phyloP scores from a whole-genome alignment of 2,888 invertebrate genomes.

The Drepanosiphum platanoidis region DNA sequence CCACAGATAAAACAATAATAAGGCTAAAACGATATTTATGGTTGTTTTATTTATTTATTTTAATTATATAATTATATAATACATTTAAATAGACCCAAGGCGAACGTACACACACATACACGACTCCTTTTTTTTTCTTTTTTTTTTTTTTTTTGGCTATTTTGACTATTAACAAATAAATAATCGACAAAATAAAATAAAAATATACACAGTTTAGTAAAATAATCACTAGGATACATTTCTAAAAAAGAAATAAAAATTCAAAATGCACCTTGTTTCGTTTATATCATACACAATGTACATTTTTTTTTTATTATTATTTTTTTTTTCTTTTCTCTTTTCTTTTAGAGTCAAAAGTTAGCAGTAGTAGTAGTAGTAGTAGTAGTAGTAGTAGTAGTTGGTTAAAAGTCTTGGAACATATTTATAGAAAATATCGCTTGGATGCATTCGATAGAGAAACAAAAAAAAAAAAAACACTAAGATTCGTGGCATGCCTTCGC shows the following conservation, averaged over 20 bases:
- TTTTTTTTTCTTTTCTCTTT: constrained; percentile 23
- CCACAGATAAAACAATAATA: constrained; percentile 42
- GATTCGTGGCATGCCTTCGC: too few relatives aligned
- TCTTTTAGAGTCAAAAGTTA: constrained; percentile 41
- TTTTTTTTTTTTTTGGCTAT: too few relatives aligned
- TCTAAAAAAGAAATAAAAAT: constrained; percentile 61
- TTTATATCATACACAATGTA: constrained; percentile 61
- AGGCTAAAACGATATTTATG: constrained; percentile 41
- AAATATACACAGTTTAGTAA: constrained; percentile 61
- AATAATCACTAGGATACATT: constrained; percentile 61
- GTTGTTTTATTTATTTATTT: constrained; percentile 13
- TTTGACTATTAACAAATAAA: constrained; percentile 57
- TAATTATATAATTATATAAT: constrained; percentile 14
- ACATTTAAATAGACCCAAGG: constrained; percentile 45
- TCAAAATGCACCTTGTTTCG: constrained; percentile 62
- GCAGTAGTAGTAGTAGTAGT: too few relatives aligned
- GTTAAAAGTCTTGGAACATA: constrained; percentile 44
- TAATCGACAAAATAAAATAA: not conserved
- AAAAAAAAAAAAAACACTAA: constrained; percentile 5
- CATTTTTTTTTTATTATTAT: constrained; percentile 41
- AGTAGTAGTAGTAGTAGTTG: too few relatives aligned
- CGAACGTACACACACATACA: constrained; percentile 13
- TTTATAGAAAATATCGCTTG: constrained; percentile 17
- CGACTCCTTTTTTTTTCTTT: too few relatives aligned
- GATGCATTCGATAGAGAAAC: too few relatives aligned